Conservation (phyloP, 1,140 invertebrate species). For the Carposina sasakii region DNA sequence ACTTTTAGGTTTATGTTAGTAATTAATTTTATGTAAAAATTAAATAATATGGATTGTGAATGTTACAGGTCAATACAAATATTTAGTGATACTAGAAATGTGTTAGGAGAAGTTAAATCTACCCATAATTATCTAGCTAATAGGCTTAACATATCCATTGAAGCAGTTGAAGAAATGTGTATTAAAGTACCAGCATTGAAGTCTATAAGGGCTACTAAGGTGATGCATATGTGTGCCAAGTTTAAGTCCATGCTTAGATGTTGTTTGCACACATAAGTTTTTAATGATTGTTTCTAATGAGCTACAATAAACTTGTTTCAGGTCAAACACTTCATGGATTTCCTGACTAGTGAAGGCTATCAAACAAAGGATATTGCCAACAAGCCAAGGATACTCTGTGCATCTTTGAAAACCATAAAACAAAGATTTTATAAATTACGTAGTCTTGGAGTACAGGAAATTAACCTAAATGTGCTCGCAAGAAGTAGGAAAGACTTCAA, state of each 20-base stretch:
- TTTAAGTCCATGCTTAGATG: no score
- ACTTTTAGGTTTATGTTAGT: no score
- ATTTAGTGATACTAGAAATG: slow-evolving; percentile 51
- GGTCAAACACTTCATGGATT: slow-evolving; percentile 62
- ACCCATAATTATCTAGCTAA: slow-evolving; percentile 57
- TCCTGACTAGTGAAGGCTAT: slow-evolving; percentile 56
- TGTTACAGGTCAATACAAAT: slow-evolving; percentile 50
- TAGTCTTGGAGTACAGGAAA: slow-evolving; percentile 40
- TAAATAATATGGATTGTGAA: background rate
- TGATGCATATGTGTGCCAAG: no score
- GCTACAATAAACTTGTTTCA: no score
- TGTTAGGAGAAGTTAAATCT: slow-evolving; percentile 54
- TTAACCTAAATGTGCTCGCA: slow-evolving; percentile 65
- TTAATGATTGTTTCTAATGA: no score
- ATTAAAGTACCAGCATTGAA: slow-evolving; percentile 52
- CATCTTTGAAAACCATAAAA: slow-evolving; percentile 58
- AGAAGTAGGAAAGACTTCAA: slow-evolving; percentile 62
- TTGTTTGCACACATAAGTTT: no score
- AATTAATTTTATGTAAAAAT: no score
- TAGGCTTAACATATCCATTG: slow-evolving; percentile 47
- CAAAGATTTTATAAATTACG: slow-evolving; percentile 48
- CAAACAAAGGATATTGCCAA: slow-evolving; percentile 51
- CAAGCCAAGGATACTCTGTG: slow-evolving; percentile 53
- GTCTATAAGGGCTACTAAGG: slow-evolving; percentile 56
- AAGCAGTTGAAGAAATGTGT: slow-evolving; percentile 54